Percentiles rank a stretch among this genome's conserved stretches.
These are phyloP conservation scores for Lasioglossum malachurum DNA, from an alignment of 2,888 invertebrate genomes.

Conservation along the genomic window DNA sequence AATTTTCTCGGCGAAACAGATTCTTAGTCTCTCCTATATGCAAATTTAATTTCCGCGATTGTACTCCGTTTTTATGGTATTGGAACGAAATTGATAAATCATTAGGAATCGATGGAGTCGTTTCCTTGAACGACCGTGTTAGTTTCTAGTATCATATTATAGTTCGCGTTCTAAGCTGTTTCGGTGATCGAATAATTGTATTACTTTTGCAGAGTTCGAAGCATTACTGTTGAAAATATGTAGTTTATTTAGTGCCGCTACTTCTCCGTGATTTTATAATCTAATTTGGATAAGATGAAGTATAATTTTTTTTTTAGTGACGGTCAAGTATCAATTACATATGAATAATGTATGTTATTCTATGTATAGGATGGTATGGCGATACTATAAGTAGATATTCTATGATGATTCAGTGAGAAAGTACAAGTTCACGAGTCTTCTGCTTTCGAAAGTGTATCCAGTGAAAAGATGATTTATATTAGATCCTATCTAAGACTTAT, in stretches of 20 bases:
- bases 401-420: neutral
- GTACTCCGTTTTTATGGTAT: neutral
- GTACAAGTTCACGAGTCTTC: neutral
- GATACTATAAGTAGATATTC: neutral
- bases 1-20: slow-evolving; percentile 19
- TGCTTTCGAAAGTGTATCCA: neutral
- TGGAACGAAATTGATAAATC: slow-evolving; percentile 1
- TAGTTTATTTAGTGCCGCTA: neutral
- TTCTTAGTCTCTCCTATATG: slow-evolving; percentile 1
- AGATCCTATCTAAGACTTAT: neutral
- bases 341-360: neutral
- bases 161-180: neutral
- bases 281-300: neutral
- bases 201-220: neutral
- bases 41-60: slow-evolving; percentile 21
- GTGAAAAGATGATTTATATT: neutral
- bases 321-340: neutral
- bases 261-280: neutral
- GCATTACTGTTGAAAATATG: neutral
- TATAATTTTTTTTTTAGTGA: neutral
- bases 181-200: neutral
- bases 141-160: neutral
- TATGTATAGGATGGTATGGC: neutral
- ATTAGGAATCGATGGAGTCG: neutral
- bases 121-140: neutral